These are phyloP conservation scores for Microctonus aethiopoides DNA, from an alignment of 2,888 invertebrate genomes.

Conservation along the genomic window DNA sequence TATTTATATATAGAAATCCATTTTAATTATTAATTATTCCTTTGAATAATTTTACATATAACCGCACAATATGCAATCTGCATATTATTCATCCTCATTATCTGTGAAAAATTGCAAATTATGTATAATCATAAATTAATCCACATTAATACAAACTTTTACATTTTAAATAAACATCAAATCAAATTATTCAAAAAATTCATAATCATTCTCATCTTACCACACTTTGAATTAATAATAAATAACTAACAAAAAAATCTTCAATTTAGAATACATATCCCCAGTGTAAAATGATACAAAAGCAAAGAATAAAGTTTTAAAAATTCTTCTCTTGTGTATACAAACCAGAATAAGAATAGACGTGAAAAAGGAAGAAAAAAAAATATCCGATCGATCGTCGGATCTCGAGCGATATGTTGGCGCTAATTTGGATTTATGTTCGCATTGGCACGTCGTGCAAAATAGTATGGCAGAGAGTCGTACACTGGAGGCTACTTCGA, in stretches of 20 bases:
- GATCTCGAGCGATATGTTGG: conserved; percentile 46
- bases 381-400: conserved; percentile 40
- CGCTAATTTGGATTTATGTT: conserved; percentile 67
- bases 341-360: neutral
- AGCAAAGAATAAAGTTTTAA: neutral
- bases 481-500: neutral
- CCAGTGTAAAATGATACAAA: neutral
- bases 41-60: no score
- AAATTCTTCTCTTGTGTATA: conserved; percentile 32
- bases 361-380: neutral
- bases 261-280: neutral
- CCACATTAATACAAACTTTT: no score
- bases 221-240: neutral
- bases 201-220: no score
- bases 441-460: conserved; percentile 58
- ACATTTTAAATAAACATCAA: no score
- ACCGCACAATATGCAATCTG: no score
- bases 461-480: conserved; percentile 32
- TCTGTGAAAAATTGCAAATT: no score
- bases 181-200: no score
- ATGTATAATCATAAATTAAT: no score
- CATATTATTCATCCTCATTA: no score
- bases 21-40: no score
- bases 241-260: neutral
- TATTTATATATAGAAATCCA: no score